Conservation (phyloP, 2,113 vertebrate genomes). For the Mirounga angustirostris region DNA sequence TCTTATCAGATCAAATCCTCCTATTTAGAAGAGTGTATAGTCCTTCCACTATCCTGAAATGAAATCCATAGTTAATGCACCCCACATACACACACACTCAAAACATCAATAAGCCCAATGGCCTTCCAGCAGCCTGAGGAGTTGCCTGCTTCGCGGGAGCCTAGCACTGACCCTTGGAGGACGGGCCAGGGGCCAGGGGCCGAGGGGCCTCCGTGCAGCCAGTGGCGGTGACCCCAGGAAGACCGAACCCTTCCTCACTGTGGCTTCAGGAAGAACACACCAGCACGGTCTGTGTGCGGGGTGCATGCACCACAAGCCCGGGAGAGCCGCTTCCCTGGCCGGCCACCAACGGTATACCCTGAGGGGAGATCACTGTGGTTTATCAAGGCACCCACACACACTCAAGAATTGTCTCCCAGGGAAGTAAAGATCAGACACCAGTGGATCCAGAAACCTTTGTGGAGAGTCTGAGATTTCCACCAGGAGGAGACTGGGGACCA, state of each 20-base stretch:
- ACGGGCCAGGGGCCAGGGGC: neutral
- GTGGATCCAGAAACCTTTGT: constrained; percentile 91
- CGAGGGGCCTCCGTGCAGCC: constrained; percentile 23
- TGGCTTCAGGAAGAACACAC: constrained; percentile 90
- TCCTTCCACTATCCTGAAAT: neutral
- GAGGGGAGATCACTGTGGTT: constrained; percentile 94
- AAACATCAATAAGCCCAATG: neutral
- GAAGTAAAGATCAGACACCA: constrained; percentile 93
- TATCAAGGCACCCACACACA: constrained; percentile 93
- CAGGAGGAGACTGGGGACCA: constrained; percentile 92
- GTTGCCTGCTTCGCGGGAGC: fast-evolving
- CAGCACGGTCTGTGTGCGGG: constrained; percentile 90
- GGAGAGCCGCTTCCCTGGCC: constrained; percentile 92
- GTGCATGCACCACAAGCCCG: constrained; percentile 91
- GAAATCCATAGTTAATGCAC: neutral
- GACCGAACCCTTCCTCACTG: constrained; percentile 85
- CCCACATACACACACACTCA: neutral
- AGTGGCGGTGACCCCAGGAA: constrained; percentile 88
- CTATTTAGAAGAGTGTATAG: neutral
- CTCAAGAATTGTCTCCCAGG: constrained; percentile 92
- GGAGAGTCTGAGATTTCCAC: constrained; percentile 90
- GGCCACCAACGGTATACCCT: constrained; percentile 92
- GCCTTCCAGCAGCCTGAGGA: neutral
- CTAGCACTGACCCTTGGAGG: neutral
- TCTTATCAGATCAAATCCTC: neutral